Evolutionary conservation across 2,888 invertebrate species (phyloP), one percentile per base, ranked within the genome.

Genomic region (Phortica okadai): DNA sequence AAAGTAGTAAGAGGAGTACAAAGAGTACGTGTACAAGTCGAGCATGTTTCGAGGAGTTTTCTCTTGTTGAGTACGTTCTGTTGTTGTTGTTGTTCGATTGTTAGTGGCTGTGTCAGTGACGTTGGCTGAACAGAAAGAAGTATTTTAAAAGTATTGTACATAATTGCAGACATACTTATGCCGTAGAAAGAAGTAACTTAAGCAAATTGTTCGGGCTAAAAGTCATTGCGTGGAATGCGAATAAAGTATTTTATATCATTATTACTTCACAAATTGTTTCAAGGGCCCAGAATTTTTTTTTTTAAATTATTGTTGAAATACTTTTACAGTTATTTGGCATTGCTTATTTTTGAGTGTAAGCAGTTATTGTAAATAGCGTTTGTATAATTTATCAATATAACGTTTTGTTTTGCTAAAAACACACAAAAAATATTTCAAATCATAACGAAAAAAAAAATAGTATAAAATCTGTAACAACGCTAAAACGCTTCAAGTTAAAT

Each of bases 141-240:
- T 33, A 33, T 33, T 33, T 33, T 33, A 33, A 33, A 33, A 33
- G 33, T 56, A 56, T 56, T 56, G 16, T n/a, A 56, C 56, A 62
- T 62, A 62, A 62, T 62, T 62, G 21, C 8, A 16, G 62, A 62
- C 62, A 62, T 11, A 62, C 62, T 21, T 11, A 33, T 33, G 1
- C 33, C 45, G 70, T 16, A 44, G 70, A 87, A 87, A 87, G 87
- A 88, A 85, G 82, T 84, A 84, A 88, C 82, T 88, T 88, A 76
- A 83, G 80, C 77, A 84, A 88, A 87, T 87, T 88, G 85, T 85
- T 87, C 3, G 11, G 42, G 59, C 7, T 59, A 11, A 59, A 59
- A 8, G 59, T 21, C 59, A n/a, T 59, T 59, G 59, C 59, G 59
- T n/a, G 50, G 50, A 50, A 50, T 50, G 8, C 50, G 10, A 50